Base-by-base conservation (phyloP, 2,888 invertebrate genomes). In the Crossocerus cetratus region DNA sequence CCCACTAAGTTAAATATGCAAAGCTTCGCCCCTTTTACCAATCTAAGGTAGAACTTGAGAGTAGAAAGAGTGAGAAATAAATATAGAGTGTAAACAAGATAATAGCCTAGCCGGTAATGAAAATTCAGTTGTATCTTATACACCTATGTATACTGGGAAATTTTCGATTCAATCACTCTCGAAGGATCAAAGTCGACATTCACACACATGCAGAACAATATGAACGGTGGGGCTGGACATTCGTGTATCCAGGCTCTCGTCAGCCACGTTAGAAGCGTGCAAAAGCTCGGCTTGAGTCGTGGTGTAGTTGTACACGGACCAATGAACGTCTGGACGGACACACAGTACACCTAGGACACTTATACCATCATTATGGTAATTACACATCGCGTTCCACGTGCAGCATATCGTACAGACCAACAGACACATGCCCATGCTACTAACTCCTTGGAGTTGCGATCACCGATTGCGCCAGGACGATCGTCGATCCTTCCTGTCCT, bases 351-450 rank as follows among this genome's bases (percentile, higher is more conserved):
- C 45, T 43, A 63, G 0, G 14, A 59, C 21, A 65, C 18, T 49
- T 59, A 53, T 14, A 43, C 18, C n/a, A 59, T 20, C 11, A 53
- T 2, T 49, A 49, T 49, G 4, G 16, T 49, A 4, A 49, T 49
- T 65, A 68, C 32, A 56, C 18, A 42, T 43, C 55, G 3, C 43
- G 18, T 32, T 45, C 53, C 11, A 43, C 23, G 43, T 49, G 59
- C 55, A 66, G 42, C 64, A 58, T 61, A 62, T 62, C 81, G 80
- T 63, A 84, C 76, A 77, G 78, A 86, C 83, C 77, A 82, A 86
- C 78, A 82, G 76, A 86, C 83, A 74, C 86, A 87, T 87, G 86
- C 86, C 79, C 87, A 87, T 86, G 87, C 87, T 83, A 86, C 84
- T 84, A 85, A 86, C 83, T 79, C 75, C 77, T 76, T 81, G 21